Evolutionary conservation across 1,140 invertebrate species (phyloP).

Genomic region (Macrobrachium rosenbergii): DNA sequence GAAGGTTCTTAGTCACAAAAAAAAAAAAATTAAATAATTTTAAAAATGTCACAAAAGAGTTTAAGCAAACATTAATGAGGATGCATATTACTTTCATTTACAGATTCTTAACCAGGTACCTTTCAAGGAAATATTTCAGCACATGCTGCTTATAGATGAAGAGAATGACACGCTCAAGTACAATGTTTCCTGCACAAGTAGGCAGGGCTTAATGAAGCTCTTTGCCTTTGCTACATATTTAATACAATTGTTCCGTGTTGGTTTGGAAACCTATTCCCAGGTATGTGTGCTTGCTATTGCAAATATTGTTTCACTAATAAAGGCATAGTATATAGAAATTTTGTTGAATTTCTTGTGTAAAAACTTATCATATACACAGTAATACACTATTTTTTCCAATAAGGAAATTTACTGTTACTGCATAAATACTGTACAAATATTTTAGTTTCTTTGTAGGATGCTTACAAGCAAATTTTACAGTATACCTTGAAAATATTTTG

Average conservation of each 20-base stretch:
- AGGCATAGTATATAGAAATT: background rate
- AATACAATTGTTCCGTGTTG: constrained; percentile 55
- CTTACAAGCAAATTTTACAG: background rate
- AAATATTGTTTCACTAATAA: background rate
- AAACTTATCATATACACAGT: too few species aligned
- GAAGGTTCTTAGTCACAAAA: too few species aligned
- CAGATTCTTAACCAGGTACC: constrained; percentile 64
- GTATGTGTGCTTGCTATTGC: background rate
- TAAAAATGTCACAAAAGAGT: too few species aligned
- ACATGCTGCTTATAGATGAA: constrained; percentile 62
- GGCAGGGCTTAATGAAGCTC: constrained; percentile 78
- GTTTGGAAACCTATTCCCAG: constrained; percentile 62
- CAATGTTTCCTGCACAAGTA: constrained; percentile 74
- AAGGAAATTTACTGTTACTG: too few species aligned
- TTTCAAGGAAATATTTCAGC: constrained; percentile 55
- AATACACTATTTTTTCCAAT: too few species aligned
- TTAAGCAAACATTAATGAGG: too few species aligned
- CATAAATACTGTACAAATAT: background rate
- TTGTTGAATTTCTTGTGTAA: constrained; percentile 61
- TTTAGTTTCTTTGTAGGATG: constrained; percentile 1
- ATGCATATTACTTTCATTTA: constrained; percentile 36
- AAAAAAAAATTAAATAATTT: too few species aligned
- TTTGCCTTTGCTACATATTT: constrained; percentile 79
- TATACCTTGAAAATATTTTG: too few species aligned
- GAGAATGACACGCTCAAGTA: constrained; percentile 72